Base-by-base conservation (phyloP, 1,140 invertebrate species). In the Helicoverpa zea region DNA sequence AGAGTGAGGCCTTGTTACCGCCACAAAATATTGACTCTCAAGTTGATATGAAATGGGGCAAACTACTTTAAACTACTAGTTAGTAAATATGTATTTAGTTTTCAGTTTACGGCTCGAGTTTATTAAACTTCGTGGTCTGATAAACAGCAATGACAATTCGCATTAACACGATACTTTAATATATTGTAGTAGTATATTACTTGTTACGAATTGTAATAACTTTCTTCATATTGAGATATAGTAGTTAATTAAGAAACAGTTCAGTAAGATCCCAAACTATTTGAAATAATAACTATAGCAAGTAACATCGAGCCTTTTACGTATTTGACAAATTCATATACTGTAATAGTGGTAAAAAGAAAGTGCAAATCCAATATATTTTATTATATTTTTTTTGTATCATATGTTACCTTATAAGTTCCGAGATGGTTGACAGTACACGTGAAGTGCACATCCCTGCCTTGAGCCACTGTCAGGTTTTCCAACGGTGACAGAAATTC, bases 401-500 rank as follows among this genome's bases (percentile, higher is more conserved):
- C 35, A 43, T 9, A 49, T 49, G 3, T 94, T 96, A 98, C 98
- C 97, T 97, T 97, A 95, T 98, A 98, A 80, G 96, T 94, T 70
- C 97, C 97, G 43, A 98, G 96, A 94, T 98, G 97, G 92, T 98
- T 98, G 81, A 99, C 98, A 74, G 98, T 97, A 89, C 98, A 99
- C 11, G 98, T 98, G 90, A 99, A 98, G 83, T 96, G 97, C 23
- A 98, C 96, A 89, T 98, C 98, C 59, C 98, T 96, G 52, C 98
- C 98, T 93, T 98, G 97, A 56, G 98, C 97, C 43, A 98, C 97
- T 10, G 98, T 98, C 77, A 98, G 96, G 92, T 99, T 99, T 88
- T 98, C 97, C 84, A 99, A 91, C n/a, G 97, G 97, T 9, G 97
- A 96, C 84, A 98, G 96, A 94, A 98, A 98, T 90, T 97, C 97